Percentiles rank a stretch among this genome's conserved stretches.
Conservation (phyloP, 2,797 vertebrate species). For the Galagoides demidoff region DNA sequence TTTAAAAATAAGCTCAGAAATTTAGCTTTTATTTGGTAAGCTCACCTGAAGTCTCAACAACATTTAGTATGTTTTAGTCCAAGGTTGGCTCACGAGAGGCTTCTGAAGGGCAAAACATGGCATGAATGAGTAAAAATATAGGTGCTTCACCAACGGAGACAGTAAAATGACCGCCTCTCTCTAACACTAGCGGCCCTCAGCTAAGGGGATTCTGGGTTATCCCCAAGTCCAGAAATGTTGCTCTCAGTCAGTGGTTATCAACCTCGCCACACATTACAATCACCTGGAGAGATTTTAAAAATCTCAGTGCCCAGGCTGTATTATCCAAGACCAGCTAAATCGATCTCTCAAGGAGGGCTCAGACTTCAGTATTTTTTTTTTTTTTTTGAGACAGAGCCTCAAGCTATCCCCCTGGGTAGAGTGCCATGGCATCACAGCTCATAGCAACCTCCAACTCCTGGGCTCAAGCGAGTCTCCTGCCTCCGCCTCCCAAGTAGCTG, state of each 20-base stretch:
- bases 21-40: slow-evolving; percentile 18
- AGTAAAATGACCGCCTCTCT: neutral
- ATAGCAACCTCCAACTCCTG: too few relatives aligned
- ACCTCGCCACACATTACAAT: neutral
- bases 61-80: neutral
- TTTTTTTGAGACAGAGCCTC: too few relatives aligned
- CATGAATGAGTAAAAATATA: neutral
- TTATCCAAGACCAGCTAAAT: neutral
- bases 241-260: neutral
- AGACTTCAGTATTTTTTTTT: neutral
- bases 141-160: neutral
- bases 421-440: too few relatives aligned
- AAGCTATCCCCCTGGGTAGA: too few relatives aligned
- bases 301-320: neutral
- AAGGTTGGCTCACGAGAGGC: neutral
- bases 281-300: neutral
- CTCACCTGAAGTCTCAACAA: neutral
- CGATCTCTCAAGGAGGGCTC: neutral
- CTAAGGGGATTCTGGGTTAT: neutral
- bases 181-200: neutral
- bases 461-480: too few relatives aligned
- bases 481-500: too few relatives aligned
- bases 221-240: neutral
- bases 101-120: neutral
- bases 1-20: neutral